Base-by-base conservation (phyloP, 1,140 invertebrate species). In the Micrasema longulum region DNA sequence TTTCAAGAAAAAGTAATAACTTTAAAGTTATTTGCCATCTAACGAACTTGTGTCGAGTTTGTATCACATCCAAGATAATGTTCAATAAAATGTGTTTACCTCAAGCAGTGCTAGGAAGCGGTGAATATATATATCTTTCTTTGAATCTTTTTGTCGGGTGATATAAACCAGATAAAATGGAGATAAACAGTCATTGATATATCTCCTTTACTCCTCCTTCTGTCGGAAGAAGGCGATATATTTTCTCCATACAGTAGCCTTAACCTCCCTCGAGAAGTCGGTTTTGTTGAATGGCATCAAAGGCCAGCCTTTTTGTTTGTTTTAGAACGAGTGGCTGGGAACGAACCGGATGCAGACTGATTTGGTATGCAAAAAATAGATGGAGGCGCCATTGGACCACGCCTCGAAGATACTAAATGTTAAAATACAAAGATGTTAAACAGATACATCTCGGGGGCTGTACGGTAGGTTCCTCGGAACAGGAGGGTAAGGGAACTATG, bases 161-260 rank as follows among this genome's bases (percentile, higher is more conserved):
- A 69, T 69, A 69, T 57, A 69, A 53, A 55, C 16, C 35, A 73
- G 72, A 73, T 73, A 73, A 73, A 73, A 63, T 65, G 26, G 62
- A 71, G 68, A 74, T 74, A 74, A 74, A 74, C 69, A 74, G 73
- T 74, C 68, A 74, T 74, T 65, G 72, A 70, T 65, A 53, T 62
- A 72, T 65, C 71, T 23, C 16, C n/a, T 50, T 35, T 36, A 18
- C 72, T 52, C 66, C 72, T 63, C 66, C 66, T 31, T 16, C 41
- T 11, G 23, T 23, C 66, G 72, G 72, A 74, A 74, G 63, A 41
- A 43, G 52, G 62, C 45, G 16, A 69, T 74, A 74, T 74, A 65
- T 74, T 55, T 65, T 52, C 43, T 4, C 50, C 10, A n/a, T n/a
- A n/a, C n/a, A n/a, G n/a, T n/a, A n/a, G n/a, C n/a, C n/a, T n/a